Percentiles rank a stretch among this genome's conserved stretches.
Conservation (phyloP, 2,797 vertebrate genomes). For the Coluber constrictor region DNA sequence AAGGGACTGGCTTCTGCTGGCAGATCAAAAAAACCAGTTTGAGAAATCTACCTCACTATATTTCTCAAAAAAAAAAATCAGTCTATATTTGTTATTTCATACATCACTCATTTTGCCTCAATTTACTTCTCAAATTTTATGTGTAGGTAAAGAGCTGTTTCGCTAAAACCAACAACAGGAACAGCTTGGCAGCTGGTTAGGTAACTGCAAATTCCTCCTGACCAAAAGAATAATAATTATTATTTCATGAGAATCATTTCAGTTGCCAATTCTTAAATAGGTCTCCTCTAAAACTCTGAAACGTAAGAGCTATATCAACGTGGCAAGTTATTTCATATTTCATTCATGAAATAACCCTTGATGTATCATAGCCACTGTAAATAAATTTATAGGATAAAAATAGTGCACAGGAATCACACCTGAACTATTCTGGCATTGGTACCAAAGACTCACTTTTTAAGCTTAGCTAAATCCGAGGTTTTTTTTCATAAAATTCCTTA, state of each 20-base stretch:
- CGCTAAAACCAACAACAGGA: not conserved
- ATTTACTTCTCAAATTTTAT: not conserved
- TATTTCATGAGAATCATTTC: not conserved
- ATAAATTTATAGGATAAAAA: not conserved
- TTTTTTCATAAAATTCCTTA: not conserved
- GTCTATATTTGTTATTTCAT: not conserved
- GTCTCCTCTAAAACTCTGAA: not conserved
- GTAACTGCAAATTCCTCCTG: not conserved
- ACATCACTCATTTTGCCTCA: not conserved
- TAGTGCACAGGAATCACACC: not conserved
- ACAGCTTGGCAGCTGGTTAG: not conserved
- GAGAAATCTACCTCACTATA: no score
- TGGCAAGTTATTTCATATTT: not conserved
- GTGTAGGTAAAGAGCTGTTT: not conserved
- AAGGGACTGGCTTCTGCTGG: not conserved
- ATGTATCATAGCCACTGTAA: not conserved
- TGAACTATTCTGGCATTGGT: not conserved
- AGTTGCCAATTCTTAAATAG: not conserved
- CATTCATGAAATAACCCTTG: not conserved
- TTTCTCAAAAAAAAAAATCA: no score
- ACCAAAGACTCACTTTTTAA: not conserved
- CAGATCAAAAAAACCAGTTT: no score
- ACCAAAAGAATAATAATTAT: not conserved
- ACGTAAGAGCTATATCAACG: not conserved
- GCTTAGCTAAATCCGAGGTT: not conserved